phyloP scores from a whole-genome alignment of 2,888 invertebrate species.

The Dicyrtomina minuta region DNA sequence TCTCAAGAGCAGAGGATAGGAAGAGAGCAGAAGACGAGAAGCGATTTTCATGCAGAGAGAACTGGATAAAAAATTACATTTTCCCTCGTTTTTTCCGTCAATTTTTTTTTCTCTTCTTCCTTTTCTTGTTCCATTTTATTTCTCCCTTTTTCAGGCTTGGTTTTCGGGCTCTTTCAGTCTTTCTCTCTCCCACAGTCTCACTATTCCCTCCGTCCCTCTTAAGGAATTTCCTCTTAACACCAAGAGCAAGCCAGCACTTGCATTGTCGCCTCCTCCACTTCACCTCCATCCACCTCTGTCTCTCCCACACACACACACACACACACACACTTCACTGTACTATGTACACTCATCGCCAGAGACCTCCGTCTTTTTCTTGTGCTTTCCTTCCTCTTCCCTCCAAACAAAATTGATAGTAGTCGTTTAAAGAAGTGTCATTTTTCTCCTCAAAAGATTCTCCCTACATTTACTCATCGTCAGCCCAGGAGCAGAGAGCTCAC shows the following conservation, averaged over 20 bases:
- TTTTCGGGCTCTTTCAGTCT: conserved; percentile 7
- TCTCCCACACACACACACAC: no score
- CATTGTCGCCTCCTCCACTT: neutral
- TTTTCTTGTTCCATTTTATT: conserved; percentile 33
- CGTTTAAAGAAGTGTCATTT: conserved; percentile 40
- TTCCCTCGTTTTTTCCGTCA: conserved; percentile 41
- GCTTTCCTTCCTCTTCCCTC: conserved; percentile 24
- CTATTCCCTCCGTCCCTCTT: neutral
- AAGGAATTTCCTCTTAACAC: neutral
- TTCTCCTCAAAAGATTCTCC: conserved; percentile 27
- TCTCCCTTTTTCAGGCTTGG: conserved; percentile 22
- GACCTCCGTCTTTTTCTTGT: conserved; percentile 28
- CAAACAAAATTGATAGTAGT: conserved; percentile 46
- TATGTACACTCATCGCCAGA: no score
- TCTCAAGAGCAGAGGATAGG: conserved; percentile 38
- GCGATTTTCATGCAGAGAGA: conserved; percentile 26
- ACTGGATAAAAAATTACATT: conserved; percentile 51
- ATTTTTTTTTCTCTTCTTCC: no score
- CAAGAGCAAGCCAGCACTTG: no score
- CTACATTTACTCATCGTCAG: conserved; percentile 27
- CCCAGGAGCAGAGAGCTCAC: no score
- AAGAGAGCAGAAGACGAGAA: conserved; percentile 19
- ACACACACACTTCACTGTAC: no score
- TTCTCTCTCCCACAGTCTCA: conserved; percentile 19
- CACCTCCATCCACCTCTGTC: neutral